Evolutionary conservation across 2,797 vertebrate species (phyloP).

Genomic region (Alauda arvensis): DNA sequence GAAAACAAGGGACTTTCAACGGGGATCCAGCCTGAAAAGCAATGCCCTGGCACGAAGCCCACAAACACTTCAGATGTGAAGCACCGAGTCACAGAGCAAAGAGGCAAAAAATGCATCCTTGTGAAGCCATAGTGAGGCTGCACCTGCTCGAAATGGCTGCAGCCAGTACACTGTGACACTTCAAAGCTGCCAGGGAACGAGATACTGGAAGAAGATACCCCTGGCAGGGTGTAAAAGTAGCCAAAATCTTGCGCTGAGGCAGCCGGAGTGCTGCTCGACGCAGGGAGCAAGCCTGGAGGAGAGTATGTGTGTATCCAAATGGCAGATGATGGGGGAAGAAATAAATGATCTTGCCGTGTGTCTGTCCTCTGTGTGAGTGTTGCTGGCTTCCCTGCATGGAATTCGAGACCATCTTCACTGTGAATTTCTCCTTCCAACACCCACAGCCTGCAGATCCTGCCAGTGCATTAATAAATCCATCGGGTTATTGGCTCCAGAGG

Average conservation of each 20-base stretch:
- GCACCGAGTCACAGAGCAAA: slow-evolving; percentile 1
- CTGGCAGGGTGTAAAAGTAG: neutral
- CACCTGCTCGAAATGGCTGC: slow-evolving; percentile 1
- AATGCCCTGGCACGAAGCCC: neutral
- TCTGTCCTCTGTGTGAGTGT: neutral
- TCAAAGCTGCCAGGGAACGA: slow-evolving; percentile 1
- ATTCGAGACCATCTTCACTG: neutral
- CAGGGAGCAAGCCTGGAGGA: neutral
- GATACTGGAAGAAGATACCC: neutral
- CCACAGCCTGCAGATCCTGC: neutral
- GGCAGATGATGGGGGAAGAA: neutral
- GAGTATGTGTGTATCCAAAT: neutral
- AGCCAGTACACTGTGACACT: neutral
- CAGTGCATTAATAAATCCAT: neutral
- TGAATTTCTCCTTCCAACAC: neutral
- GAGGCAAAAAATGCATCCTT: slow-evolving; percentile 6
- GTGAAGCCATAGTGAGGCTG: neutral
- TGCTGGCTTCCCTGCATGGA: neutral
- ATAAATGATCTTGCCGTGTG: neutral
- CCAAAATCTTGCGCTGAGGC: neutral
- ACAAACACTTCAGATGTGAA: slow-evolving; percentile 17
- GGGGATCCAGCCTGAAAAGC: neutral
- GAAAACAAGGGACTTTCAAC: neutral
- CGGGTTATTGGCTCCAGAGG: neutral
- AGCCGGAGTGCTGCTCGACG: neutral